Conservation (phyloP, 2,113 vertebrate species). For the Malurus cyaneus region DNA sequence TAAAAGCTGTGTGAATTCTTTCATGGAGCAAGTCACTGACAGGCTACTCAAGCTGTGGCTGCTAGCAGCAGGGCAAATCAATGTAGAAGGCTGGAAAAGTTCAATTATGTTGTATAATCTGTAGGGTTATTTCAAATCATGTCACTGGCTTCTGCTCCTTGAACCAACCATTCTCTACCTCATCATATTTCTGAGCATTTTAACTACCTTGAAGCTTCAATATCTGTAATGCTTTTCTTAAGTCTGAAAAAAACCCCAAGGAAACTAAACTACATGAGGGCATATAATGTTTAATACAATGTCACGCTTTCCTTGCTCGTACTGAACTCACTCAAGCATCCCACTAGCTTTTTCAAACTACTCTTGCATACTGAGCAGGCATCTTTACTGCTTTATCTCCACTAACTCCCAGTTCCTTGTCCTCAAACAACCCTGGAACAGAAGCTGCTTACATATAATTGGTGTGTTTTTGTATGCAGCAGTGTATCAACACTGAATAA, state of each 20-base stretch:
- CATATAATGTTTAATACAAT: neutral
- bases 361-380: constrained; percentile 47
- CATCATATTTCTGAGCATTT: neutral
- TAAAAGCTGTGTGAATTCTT: neutral
- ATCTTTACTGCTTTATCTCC: constrained; percentile 1
- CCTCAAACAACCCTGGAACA: constrained; percentile 56
- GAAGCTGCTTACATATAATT: neutral
- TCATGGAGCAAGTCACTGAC: neutral
- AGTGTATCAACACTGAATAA: neutral
- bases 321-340: constrained; percentile 29
- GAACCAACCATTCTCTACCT: neutral
- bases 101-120: neutral
- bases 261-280: neutral
- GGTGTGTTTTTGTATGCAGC: neutral
- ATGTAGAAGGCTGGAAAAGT: neutral
- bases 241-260: neutral
- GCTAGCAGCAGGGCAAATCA: neutral
- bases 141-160: neutral
- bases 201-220: neutral
- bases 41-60: neutral
- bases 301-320: neutral
- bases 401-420: neutral
- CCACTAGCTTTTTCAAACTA: constrained; percentile 25
- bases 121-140: neutral
- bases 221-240: neutral